Percentiles rank a stretch among this genome's conserved stretches.
Evolutionary conservation across 2,797 vertebrate species (phyloP).

Genomic region (Rhabdophis nuchalis): DNA sequence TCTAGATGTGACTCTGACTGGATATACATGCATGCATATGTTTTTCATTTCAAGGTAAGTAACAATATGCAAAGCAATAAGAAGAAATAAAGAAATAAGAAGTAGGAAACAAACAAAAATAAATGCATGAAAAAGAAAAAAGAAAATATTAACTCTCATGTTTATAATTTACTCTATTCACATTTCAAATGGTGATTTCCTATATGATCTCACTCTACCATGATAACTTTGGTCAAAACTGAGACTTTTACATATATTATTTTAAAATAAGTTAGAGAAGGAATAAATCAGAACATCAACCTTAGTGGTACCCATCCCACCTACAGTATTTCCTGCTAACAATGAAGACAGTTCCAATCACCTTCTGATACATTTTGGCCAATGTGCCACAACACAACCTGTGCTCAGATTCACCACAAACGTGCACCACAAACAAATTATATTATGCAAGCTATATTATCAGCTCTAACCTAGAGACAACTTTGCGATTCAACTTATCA

Average conservation of each 20-base stretch:
- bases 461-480: not conserved
- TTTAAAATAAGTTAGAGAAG: not conserved
- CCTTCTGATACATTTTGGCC: not conserved
- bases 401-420: not conserved
- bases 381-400: not conserved
- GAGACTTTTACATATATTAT: not conserved
- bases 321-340: not conserved
- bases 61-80: not conserved
- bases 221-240: not conserved
- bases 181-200: not conserved
- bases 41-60: not conserved
- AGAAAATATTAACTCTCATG: not conserved
- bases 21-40: not conserved
- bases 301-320: not conserved
- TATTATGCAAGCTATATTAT: not conserved
- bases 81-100: not conserved
- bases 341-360: not conserved
- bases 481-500: not conserved
- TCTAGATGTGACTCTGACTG: not conserved
- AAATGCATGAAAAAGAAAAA: not conserved
- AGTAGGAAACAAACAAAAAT: not conserved
- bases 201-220: not conserved
- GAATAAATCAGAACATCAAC: not conserved
- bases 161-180: not conserved
- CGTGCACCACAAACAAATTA: not conserved